Percentiles rank a stretch among this genome's conserved stretches.
Evolutionary conservation across 2,797 vertebrate species (phyloP).

Genomic region (Hybognathus amarus): DNA sequence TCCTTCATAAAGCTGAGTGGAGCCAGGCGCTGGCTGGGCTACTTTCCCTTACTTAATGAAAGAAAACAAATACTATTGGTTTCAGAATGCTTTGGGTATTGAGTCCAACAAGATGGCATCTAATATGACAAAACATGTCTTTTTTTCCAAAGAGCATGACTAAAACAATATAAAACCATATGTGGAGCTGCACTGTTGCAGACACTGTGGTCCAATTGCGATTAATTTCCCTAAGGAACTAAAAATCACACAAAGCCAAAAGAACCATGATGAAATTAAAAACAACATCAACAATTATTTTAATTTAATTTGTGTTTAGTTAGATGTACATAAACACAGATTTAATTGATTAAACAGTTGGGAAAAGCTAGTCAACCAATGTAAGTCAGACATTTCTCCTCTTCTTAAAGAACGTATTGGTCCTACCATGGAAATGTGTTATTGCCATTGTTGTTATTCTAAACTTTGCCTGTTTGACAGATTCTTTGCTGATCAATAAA

Average conservation of each 20-base stretch:
- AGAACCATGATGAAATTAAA: neutral
- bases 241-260: neutral
- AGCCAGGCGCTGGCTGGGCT: slow-evolving; percentile 57
- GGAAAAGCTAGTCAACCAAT: neutral
- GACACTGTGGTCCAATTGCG: neutral
- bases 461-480: slow-evolving; percentile 59
- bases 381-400: slow-evolving; percentile 8
- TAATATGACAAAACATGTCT: slow-evolving; percentile 47
- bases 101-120: slow-evolving; percentile 65
- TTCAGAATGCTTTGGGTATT: slow-evolving; percentile 66
- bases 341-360: too few relatives aligned
- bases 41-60: slow-evolving; percentile 74
- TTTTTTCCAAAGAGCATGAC: slow-evolving; percentile 9
- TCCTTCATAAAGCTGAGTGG: slow-evolving; percentile 46
- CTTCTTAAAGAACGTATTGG: slow-evolving; percentile 15
- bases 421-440: slow-evolving; percentile 19
- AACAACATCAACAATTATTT: neutral
- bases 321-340: neutral
- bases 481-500: slow-evolving; percentile 67
- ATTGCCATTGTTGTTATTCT: slow-evolving; percentile 53
- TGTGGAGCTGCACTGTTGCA: slow-evolving; percentile 23
- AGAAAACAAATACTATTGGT: slow-evolving; percentile 67
- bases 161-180: slow-evolving; percentile 30
- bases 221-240: slow-evolving; percentile 7
- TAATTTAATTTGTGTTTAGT: neutral